phyloP scores from a whole-genome alignment of 2,888 invertebrate genomes.

The Pherbina coryleti region DNA sequence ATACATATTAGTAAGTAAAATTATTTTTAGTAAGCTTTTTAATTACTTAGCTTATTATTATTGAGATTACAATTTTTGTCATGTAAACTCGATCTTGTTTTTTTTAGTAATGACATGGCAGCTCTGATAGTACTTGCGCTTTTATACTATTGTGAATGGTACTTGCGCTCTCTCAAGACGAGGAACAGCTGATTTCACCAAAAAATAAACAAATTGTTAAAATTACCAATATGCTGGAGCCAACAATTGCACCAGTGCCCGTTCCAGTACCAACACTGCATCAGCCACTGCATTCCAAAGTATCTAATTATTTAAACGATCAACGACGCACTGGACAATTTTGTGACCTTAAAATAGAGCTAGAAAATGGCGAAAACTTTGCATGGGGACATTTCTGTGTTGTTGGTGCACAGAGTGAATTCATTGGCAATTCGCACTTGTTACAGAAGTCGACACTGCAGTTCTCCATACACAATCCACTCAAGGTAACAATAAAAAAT shows the following conservation, averaged over 20 bases:
- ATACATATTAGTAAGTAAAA: too few species aligned
- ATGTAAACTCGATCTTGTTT: too few species aligned
- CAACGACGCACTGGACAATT: slow-evolving; percentile 64
- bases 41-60: too few species aligned
- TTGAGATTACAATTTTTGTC: too few species aligned
- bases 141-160: background rate
- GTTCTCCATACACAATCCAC: slow-evolving; percentile 67
- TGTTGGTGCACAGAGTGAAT: slow-evolving; percentile 66
- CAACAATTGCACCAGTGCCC: slow-evolving; percentile 34
- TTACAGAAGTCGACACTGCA: slow-evolving; percentile 61
- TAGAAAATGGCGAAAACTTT: slow-evolving; percentile 51
- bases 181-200: slow-evolving; percentile 30
- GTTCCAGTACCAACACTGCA: slow-evolving; percentile 52
- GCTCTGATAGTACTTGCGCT: background rate
- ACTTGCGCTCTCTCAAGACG: background rate
- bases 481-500: slow-evolving; percentile 64
- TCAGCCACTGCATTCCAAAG: slow-evolving; percentile 65
- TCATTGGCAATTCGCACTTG: slow-evolving; percentile 58
- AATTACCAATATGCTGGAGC: slow-evolving; percentile 19
- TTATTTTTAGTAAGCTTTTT: too few species aligned
- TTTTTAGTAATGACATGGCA: background rate
- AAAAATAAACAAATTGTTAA: slow-evolving; percentile 26
- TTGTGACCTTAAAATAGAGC: slow-evolving; percentile 62
- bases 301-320: slow-evolving; percentile 65
- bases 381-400: slow-evolving; percentile 65